phyloP scores from a whole-genome alignment of 37 sponge, comb jelly and placozoan species.

The Dysidea cf. avara region DNA sequence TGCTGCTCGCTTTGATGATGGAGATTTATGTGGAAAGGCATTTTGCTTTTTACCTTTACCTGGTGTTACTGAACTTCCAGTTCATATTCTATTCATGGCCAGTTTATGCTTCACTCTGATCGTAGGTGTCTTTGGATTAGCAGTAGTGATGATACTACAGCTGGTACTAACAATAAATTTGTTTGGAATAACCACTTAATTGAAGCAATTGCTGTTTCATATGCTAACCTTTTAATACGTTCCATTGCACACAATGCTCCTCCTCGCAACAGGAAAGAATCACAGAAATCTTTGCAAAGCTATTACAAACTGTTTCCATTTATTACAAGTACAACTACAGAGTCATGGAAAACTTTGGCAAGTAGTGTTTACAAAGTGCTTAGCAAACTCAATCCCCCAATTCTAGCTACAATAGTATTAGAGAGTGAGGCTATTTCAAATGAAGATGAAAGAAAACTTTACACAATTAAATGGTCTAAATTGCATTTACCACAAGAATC shows the following conservation, averaged over 20 bases:
- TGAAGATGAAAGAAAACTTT: too few species aligned
- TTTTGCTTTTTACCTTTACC: constrained; percentile 83
- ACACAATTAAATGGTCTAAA: too few species aligned
- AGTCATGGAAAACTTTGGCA: too few species aligned
- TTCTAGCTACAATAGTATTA: too few species aligned
- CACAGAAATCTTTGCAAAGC: too few species aligned
- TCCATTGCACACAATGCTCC: neutral
- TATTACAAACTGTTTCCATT: constrained; percentile 57
- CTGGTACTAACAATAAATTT: constrained; percentile 16
- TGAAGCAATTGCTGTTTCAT: constrained; percentile 55
- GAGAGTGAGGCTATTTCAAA: too few species aligned
- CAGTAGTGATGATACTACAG: too few species aligned
- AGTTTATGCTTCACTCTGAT: constrained; percentile 58
- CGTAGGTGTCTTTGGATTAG: constrained; percentile 53
- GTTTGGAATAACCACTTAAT: constrained; percentile 67
- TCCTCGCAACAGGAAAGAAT: too few species aligned
- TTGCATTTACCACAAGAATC: too few species aligned
- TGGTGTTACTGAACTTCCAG: constrained; percentile 33
- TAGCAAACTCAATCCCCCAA: too few species aligned
- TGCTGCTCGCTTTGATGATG: constrained; percentile 56
- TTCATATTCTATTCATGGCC: constrained; percentile 78
- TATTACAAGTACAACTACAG: too few species aligned
- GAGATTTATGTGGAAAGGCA: constrained; percentile 39
- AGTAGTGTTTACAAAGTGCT: too few species aligned
- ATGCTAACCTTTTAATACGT: constrained; percentile 41